A percentile compares a stretch with the other conserved stretches of the same genome.
Conservation (phyloP, 2,113 vertebrate species). For the Phylloscopus trochiloides region DNA sequence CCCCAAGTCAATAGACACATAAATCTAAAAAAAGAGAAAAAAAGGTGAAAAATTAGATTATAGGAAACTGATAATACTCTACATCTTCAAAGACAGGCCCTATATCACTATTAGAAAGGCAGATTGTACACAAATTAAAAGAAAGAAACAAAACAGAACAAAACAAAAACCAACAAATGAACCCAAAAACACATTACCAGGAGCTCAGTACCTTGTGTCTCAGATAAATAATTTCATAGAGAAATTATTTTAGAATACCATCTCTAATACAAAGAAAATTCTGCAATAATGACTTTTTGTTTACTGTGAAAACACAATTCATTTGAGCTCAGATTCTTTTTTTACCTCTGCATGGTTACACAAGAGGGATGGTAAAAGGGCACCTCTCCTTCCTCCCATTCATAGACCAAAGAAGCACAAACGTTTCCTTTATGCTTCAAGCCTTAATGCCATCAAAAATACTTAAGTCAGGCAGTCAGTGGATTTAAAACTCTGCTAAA, state of each 20-base stretch:
- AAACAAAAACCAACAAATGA: neutral
- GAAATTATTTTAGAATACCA: neutral
- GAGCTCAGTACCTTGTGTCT: neutral
- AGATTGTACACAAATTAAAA: neutral
- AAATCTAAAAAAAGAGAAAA: constrained; percentile 75
- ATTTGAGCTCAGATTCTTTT: neutral
- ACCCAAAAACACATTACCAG: neutral
- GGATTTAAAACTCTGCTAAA: neutral
- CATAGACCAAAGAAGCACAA: neutral
- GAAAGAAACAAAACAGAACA: neutral
- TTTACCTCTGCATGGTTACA: neutral
- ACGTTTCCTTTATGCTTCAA: neutral
- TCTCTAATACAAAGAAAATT: neutral
- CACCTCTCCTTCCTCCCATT: neutral
- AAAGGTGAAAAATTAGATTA: neutral
- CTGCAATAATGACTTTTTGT: neutral
- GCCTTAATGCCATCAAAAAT: neutral
- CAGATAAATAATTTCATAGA: neutral
- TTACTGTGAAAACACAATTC: neutral
- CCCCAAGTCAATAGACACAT: constrained; percentile 86
- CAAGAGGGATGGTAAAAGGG: neutral
- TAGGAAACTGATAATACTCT: neutral
- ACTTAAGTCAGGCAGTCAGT: neutral
- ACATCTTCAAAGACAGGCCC: neutral
- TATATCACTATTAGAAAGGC: neutral